A percentile compares a stretch with the other conserved stretches of the same genome.
phyloP scores from a whole-genome alignment of 2,888 invertebrate species.

The Synergus umbraculus region DNA sequence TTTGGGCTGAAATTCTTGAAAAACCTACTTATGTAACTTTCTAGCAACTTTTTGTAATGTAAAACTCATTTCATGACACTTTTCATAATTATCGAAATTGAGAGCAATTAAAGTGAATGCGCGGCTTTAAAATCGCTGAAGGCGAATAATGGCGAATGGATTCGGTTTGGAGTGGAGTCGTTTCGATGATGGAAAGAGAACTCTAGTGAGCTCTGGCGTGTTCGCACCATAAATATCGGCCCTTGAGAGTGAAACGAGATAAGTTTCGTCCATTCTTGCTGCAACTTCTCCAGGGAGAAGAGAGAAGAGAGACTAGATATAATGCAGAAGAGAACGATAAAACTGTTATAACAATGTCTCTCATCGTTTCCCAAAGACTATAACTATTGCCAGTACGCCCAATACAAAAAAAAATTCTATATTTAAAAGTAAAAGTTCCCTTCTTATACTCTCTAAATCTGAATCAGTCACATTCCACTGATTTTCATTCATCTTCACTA shows the following conservation, averaged over 20 bases:
- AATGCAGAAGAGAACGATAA: conserved; percentile 13
- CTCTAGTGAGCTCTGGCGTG: conserved; percentile 45
- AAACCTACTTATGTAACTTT: neutral
- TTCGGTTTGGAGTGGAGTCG: conserved; percentile 41
- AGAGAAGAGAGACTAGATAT: neutral
- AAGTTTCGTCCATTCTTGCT: conserved; percentile 55
- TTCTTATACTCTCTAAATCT: no score
- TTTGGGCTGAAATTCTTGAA: neutral
- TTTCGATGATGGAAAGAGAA: conserved; percentile 7
- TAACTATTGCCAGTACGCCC: neutral
- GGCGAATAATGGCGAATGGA: conserved; percentile 49
- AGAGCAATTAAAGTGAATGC: conserved; percentile 32
- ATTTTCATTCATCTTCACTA: no score
- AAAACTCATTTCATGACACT: neutral
- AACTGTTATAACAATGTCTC: conserved; percentile 27
- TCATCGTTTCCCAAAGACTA: neutral
- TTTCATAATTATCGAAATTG: conserved; percentile 17
- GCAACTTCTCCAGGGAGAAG: conserved; percentile 12
- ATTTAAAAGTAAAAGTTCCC: neutral
- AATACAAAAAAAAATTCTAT: neutral
- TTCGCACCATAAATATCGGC: conserved; percentile 58
- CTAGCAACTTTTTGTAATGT: neutral
- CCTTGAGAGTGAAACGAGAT: conserved; percentile 60
- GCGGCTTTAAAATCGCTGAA: conserved; percentile 45
- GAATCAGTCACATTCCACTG: no score